phyloP scores from a whole-genome alignment of 2,888 invertebrate species.

The Diachrysia chrysitis region DNA sequence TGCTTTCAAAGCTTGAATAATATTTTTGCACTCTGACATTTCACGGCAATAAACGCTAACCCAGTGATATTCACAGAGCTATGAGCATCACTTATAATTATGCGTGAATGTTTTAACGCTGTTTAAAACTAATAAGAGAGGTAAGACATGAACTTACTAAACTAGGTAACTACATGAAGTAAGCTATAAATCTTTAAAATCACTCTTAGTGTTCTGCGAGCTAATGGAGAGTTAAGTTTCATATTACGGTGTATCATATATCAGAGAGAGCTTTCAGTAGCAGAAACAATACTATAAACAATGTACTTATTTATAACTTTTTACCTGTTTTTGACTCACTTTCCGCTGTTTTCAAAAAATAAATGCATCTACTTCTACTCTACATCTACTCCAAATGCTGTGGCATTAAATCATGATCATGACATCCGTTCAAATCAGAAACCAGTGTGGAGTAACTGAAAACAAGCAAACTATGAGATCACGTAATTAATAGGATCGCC shows the following conservation, averaged over 20 bases:
- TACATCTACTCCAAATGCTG: too few relatives aligned
- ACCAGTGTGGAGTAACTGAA: neutral
- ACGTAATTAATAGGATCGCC: neutral
- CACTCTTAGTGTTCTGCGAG: neutral
- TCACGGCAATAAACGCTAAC: slow-evolving; percentile 18
- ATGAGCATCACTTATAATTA: slow-evolving; percentile 13
- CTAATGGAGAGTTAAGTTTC: slow-evolving; percentile 1
- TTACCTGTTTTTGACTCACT: neutral
- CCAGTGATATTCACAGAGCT: slow-evolving; percentile 29
- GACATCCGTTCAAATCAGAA: too few relatives aligned
- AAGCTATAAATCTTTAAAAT: neutral
- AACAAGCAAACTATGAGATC: neutral
- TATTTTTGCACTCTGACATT: slow-evolving; percentile 30
- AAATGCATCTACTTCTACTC: too few relatives aligned
- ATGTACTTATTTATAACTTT: neutral
- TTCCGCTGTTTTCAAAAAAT: neutral
- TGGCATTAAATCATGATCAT: too few relatives aligned
- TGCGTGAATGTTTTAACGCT: neutral
- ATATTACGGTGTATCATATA: neutral
- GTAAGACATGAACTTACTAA: neutral
- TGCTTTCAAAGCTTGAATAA: slow-evolving; percentile 14
- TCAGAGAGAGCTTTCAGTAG: slow-evolving; percentile 1
- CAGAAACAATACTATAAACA: neutral
- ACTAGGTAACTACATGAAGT: neutral
- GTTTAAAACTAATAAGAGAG: neutral